These are phyloP conservation scores for Corella eumyota DNA, from an alignment of 23 tunicate species.

Conservation along the genomic window DNA sequence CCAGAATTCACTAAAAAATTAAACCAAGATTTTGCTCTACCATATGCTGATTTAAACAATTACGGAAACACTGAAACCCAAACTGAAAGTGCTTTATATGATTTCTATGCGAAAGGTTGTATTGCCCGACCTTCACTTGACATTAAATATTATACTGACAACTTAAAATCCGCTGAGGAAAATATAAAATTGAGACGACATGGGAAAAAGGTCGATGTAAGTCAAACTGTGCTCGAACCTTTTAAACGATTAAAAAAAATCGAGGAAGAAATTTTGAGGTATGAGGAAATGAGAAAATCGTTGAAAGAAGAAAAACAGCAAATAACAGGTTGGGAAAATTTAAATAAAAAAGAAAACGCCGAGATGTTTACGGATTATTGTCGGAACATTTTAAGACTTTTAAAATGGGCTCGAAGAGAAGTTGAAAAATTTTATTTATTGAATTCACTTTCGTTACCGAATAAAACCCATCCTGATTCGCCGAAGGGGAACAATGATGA, in stretches of 20 bases:
- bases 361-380: neutral
- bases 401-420: slow-evolving; percentile 17
- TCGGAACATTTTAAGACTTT: slow-evolving; percentile 10
- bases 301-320: neutral
- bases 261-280: slow-evolving; percentile 11
- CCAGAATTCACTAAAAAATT: slow-evolving; percentile 16
- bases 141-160: slow-evolving; percentile 15
- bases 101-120: slow-evolving; percentile 4
- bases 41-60: slow-evolving; percentile 1
- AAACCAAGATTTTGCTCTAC: slow-evolving; percentile 20
- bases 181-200: slow-evolving; percentile 27
- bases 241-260: slow-evolving; percentile 8
- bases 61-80: neutral
- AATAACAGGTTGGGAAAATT: neutral
- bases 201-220: slow-evolving; percentile 12
- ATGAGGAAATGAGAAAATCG: neutral
- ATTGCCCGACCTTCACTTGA: slow-evolving; percentile 47
- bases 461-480: slow-evolving; percentile 26
- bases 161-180: slow-evolving; percentile 26
- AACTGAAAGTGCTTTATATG: slow-evolving; percentile 19
- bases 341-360: slow-evolving; percentile 1
- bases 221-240: slow-evolving; percentile 29
- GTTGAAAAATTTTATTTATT: slow-evolving; percentile 33
- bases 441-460: slow-evolving; percentile 22
- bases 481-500: neutral